Evolutionary conservation across 2,888 invertebrate genomes (phyloP), one percentile per base, ranked within the genome.

Genomic region (Hydraecia micacea): DNA sequence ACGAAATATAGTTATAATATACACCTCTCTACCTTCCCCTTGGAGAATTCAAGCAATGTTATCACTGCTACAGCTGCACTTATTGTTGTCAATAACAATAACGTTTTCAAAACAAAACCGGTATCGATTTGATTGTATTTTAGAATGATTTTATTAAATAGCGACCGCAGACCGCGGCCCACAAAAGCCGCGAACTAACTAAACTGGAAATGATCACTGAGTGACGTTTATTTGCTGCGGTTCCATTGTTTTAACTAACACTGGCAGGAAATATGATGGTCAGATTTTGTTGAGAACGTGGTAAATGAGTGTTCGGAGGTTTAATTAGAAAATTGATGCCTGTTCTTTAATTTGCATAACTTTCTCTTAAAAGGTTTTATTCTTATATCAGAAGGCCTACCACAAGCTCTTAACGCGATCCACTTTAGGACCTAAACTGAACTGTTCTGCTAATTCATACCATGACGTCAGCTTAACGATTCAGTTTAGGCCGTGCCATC

Each of bases 171-270:
- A 58, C 86, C 84, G 52, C 78, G 11, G 36, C 46, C 80, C 84
- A 78, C 81, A 70, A 69, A 66, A 84, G 65, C 85, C 85, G 21
- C 78, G 9, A 39, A 42, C 83, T 81, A 78, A 85, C 86, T 83
- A 74, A 83, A 75, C 73, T 83, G 75, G 49, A 74, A 81, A 67
- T 65, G 75, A 84, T 84, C 82, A 55, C 72, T 62, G 74, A 73
- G 79, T 76, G 68, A 85, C 69, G 49, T 73, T 85, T 85, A 85
- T 85, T 66, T 65, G 49, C 32, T 74, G 85, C 71, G 85, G 83
- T 81, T 78, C 25, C 65, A 72, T 72, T 72, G 80, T 85, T 80
- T 83, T 78, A 81, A 78, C 78, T 73, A 79, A 75, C 71, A 62
- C 63, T 63, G 78, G 4, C 18, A 2, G 42, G 49, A 55, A 63